These are phyloP conservation scores for Chelonia mydas DNA, from an alignment of 2,797 vertebrate species.

Conservation along the genomic window DNA sequence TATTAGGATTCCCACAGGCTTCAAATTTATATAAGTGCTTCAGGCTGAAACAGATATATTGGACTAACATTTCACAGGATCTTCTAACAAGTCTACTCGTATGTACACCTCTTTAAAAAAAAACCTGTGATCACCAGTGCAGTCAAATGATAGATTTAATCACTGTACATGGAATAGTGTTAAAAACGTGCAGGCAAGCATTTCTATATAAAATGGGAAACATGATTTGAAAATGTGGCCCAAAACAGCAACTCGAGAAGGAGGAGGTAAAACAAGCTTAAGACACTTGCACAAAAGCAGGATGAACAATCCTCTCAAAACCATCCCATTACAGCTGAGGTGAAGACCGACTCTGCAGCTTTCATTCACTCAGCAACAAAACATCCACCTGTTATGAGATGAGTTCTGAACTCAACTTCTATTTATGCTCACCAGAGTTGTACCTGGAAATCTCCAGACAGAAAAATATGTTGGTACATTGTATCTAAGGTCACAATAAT, in stretches of 20 bases:
- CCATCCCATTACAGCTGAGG: not conserved
- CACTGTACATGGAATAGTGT: not conserved
- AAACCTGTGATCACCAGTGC: not conserved
- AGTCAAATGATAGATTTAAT: not conserved
- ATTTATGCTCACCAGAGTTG: not conserved
- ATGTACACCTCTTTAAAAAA: not conserved
- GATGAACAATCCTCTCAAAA: not conserved
- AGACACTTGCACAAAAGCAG: not conserved
- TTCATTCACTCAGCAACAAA: not conserved
- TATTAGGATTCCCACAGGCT: not conserved
- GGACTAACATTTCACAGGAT: not conserved
- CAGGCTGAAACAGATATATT: not conserved
- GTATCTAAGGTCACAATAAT: not conserved
- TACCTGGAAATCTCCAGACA: not conserved
- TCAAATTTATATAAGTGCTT: not conserved
- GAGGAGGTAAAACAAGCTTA: not conserved
- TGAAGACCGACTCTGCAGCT: not conserved
- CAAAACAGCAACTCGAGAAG: not conserved
- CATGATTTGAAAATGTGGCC: rapidly evolving
- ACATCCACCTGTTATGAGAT: rapidly evolving
- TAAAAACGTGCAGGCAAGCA: not conserved
- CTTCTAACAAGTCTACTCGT: not conserved
- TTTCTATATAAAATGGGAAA: not conserved
- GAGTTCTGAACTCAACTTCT: not conserved
- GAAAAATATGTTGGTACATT: not conserved